Conservation (phyloP, 2,888 invertebrate species). For the Carpatolechia fugitivella region DNA sequence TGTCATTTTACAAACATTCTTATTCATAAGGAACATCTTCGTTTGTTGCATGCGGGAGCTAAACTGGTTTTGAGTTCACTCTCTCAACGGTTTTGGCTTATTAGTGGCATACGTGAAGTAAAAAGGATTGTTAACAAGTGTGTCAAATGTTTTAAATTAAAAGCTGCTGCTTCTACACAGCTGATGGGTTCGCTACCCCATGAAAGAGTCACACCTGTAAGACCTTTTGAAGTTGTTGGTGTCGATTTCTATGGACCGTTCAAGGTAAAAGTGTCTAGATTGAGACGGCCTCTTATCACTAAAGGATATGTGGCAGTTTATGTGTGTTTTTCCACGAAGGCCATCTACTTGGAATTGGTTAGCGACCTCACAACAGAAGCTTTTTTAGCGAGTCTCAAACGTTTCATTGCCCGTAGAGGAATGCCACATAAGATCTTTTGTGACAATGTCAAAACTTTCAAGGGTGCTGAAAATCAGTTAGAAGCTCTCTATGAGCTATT, state of each 20-base stretch:
- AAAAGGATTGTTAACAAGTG: conserved; percentile 16
- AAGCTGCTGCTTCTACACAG: conserved; percentile 14
- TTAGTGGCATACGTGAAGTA: background rate
- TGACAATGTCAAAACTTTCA: conserved; percentile 25
- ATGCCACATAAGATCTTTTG: conserved; percentile 20
- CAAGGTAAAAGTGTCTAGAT: background rate
- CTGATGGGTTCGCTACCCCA: conserved; percentile 19
- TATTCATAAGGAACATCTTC: background rate
- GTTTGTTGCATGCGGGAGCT: background rate
- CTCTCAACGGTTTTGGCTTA: background rate
- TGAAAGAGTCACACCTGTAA: conserved; percentile 9
- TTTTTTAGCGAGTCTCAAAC: conserved; percentile 22
- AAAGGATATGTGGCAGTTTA: conserved; percentile 15
- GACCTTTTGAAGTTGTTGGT: conserved; percentile 14
- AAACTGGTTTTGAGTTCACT: background rate
- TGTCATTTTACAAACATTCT: background rate
- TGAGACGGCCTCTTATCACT: background rate
- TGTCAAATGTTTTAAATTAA: conserved; percentile 13
- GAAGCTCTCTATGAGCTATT: conserved; percentile 14
- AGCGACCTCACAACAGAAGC: conserved; percentile 19
- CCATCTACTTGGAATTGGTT: conserved; percentile 19
- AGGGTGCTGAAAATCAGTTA: conserved; percentile 18
- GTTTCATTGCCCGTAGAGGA: conserved; percentile 23
- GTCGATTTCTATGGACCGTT: conserved; percentile 17
- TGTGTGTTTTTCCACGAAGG: conserved; percentile 15